A percentile compares a stretch with the other conserved stretches of the same genome.
Evolutionary conservation across 30 jellyfish, hydroid and myxozoan genomes (phyloP).

Genomic region (Turritopsis dohrnii): DNA sequence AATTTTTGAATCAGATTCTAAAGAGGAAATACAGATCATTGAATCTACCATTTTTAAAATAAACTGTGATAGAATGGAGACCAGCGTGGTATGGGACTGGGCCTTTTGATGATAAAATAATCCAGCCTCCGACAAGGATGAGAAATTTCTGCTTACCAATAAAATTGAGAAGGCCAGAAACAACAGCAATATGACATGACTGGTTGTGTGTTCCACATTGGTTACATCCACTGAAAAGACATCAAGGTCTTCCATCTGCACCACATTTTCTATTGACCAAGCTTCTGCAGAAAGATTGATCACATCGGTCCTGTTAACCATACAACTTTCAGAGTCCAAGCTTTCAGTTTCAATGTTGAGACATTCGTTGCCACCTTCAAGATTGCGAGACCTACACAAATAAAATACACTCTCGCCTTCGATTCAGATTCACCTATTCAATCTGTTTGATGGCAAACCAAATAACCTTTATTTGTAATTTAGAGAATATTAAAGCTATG

Average conservation of each 20-base stretch:
- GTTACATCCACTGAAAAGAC: not conserved
- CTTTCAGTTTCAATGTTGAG: not conserved
- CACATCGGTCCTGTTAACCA: not conserved
- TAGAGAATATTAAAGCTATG: too few species aligned
- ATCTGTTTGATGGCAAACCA: too few species aligned
- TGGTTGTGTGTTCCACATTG: conserved; percentile 36
- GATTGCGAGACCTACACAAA: not conserved
- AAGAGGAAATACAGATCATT: not conserved
- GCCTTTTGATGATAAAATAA: too few species aligned
- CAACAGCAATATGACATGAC: conserved; percentile 58
- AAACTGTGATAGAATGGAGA: too few species aligned
- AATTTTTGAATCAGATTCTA: not conserved
- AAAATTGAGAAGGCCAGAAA: conserved; percentile 37
- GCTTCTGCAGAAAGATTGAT: not conserved
- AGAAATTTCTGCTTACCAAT: conserved; percentile 55
- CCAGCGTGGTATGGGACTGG: too few species aligned
- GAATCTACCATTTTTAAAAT: not conserved
- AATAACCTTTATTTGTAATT: too few species aligned
- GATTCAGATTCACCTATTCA: not conserved
- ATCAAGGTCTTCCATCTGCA: not conserved
- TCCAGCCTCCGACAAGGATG: too few species aligned
- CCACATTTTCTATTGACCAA: not conserved
- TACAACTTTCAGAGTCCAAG: not conserved
- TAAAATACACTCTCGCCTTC: not conserved
- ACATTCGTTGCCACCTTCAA: not conserved